Evolutionary conservation across 2,113 vertebrate species (phyloP).

Genomic region (Talpa occidentalis): DNA sequence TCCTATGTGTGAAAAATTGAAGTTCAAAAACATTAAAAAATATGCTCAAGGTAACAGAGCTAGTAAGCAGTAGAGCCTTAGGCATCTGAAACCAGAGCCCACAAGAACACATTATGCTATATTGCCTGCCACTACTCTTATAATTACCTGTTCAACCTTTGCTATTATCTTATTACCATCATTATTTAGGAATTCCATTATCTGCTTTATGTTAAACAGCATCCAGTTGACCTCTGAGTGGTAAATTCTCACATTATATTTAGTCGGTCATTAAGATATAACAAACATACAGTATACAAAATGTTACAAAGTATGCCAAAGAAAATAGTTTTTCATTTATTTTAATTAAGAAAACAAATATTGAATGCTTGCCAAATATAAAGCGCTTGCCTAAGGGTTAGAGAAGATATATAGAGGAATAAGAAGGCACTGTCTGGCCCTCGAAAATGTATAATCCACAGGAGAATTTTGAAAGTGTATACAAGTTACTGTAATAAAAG

Average conservation of each 20-base stretch:
- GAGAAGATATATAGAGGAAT: not conserved
- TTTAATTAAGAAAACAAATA: not conserved
- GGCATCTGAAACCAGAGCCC: not conserved
- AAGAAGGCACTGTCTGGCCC: not conserved
- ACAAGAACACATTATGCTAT: not conserved
- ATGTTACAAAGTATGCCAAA: not conserved
- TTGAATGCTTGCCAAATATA: not conserved
- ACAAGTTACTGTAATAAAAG: not conserved
- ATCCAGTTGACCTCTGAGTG: conserved; percentile 23
- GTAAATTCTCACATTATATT: not conserved
- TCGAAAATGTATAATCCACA: not conserved
- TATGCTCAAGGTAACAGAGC: not conserved
- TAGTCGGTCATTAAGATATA: conserved; percentile 3
- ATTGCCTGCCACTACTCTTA: not conserved
- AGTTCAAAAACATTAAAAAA: not conserved
- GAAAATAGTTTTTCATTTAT: not conserved
- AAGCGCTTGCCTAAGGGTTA: not conserved
- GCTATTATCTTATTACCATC: not conserved
- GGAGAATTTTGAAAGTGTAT: not conserved
- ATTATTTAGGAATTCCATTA: not conserved
- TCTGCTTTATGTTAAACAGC: not conserved
- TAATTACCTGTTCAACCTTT: not conserved
- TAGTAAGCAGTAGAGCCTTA: not conserved
- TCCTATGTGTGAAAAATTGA: not conserved
- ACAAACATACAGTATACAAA: not conserved